Evolutionary conservation across 2,888 invertebrate species (phyloP).

Genomic region (Diogma glabrata): DNA sequence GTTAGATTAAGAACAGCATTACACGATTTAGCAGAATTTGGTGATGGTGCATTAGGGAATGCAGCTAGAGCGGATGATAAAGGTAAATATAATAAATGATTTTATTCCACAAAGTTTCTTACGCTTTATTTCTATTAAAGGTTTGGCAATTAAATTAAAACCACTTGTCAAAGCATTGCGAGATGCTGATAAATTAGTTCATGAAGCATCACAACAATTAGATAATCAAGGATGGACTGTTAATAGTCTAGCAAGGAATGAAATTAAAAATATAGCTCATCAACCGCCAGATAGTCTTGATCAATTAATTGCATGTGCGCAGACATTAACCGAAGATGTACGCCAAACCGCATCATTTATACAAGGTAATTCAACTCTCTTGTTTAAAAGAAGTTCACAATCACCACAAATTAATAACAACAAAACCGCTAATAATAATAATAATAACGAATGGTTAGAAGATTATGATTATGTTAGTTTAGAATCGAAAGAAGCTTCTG

Average conservation of each 20-base stretch:
- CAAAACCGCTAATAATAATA: conserved; percentile 26
- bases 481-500: conserved; percentile 59
- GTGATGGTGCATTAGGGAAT: conserved; percentile 78
- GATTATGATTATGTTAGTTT: conserved; percentile 88
- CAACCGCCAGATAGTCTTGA: conserved; percentile 69
- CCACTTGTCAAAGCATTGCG: conserved; percentile 69
- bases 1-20: conserved; percentile 65
- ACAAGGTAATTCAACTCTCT: conserved; percentile 68
- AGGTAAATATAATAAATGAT: conserved; percentile 34
- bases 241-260: conserved; percentile 45
- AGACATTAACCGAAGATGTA: conserved; percentile 80
- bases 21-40: conserved; percentile 80
- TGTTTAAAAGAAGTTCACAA: conserved; percentile 52
- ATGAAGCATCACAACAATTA: conserved; percentile 61
- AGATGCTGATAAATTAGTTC: conserved; percentile 68
- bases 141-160: conserved; percentile 58
- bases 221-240: conserved; percentile 71
- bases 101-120: neutral
- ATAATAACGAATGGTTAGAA: conserved; percentile 55
- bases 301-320: conserved; percentile 75
- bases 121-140: conserved; percentile 39
- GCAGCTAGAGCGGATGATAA: conserved; percentile 73
- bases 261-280: conserved; percentile 30
- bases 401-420: conserved; percentile 23
- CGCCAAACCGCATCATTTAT: conserved; percentile 83